Evolutionary conservation across 1,140 invertebrate species (phyloP), one percentile per base, ranked within the genome.

Genomic region (Bombyx mandarina): DNA sequence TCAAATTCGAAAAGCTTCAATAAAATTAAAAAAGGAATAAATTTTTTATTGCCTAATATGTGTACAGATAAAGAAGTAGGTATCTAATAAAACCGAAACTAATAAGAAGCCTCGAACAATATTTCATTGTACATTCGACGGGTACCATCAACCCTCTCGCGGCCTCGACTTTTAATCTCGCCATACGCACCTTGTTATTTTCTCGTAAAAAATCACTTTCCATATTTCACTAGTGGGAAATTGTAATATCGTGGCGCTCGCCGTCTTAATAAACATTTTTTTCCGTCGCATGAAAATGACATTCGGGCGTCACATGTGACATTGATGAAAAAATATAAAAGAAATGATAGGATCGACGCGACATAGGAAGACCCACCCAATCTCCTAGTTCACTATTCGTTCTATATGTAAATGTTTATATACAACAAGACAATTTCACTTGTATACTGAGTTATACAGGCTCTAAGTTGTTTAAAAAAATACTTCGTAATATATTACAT

Each of bases 291-390:
- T 82, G 82, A 86, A 86, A 86, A 83, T 86, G 83, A 82, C 82
- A 83, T 86, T 83, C 68, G 56, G 79, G 82, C 83, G 79, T 85
- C 83, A 86, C 82, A 71, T 86, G 83, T 85, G 80, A 85, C 79
- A 83, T 86, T 85, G 83, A 86, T 86, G 83, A 86, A 86, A 86
- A 85, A 85, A 86, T 85, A 86, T 86, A 84, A 85, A 84, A 83
- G 80, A 82, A 76, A 85, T 79, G 80, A 79, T 71, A 75, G 72
- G 67, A 73, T 81, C 78, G 77, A 77, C 75, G 65, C 42, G 22
- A 35, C 50, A 51, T 9, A 35, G 22, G 50, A 51, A 35, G 18
- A 51, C 50, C 50, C 50, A n/a, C 50, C 22, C 26, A 51, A 51
- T 51, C 6, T 35, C 10, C 50, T 51, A 35, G 26, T 35, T 35